Conservation (phyloP, 2,113 vertebrate species). For the Halichoerus grypus region DNA sequence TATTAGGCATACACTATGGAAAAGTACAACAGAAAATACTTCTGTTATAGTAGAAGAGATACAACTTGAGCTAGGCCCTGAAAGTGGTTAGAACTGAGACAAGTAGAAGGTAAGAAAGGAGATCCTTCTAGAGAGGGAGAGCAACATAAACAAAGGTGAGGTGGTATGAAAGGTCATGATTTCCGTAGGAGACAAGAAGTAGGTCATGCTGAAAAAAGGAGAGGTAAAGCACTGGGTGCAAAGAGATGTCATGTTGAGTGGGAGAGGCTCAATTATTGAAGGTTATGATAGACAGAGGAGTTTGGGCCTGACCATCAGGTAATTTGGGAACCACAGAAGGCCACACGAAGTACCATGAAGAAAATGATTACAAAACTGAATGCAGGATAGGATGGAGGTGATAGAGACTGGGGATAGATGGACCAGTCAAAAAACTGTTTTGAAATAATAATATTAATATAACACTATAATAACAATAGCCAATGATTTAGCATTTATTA, state of each 20-base stretch:
- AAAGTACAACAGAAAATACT: background rate
- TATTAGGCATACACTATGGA: background rate
- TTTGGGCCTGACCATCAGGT: background rate
- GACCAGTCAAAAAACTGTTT: background rate
- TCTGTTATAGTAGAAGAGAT: background rate
- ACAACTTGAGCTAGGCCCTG: background rate
- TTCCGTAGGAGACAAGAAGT: background rate
- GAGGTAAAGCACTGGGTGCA: background rate
- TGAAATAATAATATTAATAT: background rate
- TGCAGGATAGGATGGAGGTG: background rate
- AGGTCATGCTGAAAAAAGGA: background rate
- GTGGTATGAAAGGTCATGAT: background rate
- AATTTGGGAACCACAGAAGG: background rate
- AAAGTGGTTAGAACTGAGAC: background rate
- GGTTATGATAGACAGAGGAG: background rate
- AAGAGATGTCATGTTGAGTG: background rate
- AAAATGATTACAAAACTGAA: conserved; percentile 1
- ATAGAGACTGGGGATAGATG: background rate
- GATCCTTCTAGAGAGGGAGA: background rate
- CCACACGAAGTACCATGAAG: background rate
- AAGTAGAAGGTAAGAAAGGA: background rate
- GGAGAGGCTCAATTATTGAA: background rate
- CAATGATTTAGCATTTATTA: background rate
- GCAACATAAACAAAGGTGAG: background rate
- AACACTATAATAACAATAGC: background rate